Evolutionary conservation across 2,888 invertebrate species (phyloP).

Genomic region (Carterocephalus palaemon): DNA sequence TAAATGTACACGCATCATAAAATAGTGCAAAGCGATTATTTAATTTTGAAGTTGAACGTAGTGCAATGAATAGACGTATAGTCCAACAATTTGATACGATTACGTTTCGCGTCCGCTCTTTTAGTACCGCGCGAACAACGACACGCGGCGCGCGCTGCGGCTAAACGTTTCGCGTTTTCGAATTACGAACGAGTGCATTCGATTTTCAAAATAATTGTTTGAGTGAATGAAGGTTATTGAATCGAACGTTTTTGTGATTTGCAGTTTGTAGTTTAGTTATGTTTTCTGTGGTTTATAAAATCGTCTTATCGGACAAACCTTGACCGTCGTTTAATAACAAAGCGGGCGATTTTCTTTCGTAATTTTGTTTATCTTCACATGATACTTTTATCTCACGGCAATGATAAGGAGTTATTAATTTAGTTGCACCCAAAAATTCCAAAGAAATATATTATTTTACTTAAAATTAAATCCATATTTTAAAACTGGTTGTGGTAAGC

Average conservation of each 20-base stretch:
- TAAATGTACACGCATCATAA: too few relatives aligned
- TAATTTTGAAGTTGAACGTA: neutral
- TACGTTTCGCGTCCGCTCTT: constrained; percentile 43
- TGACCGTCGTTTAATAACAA: constrained; percentile 15
- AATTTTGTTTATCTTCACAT: neutral
- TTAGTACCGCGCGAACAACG: constrained; percentile 66
- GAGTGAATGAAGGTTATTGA: constrained; percentile 13
- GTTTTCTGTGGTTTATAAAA: neutral
- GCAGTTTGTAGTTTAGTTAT: neutral
- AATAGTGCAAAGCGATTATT: neutral
- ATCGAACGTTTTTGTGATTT: neutral
- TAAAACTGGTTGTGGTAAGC: too few relatives aligned
- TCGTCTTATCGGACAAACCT: constrained; percentile 7
- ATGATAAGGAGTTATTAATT: constrained; percentile 3
- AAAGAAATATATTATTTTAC: too few relatives aligned
- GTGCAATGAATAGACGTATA: constrained; percentile 32
- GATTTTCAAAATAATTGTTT: constrained; percentile 34
- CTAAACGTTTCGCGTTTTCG: constrained; percentile 37
- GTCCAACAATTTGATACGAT: constrained; percentile 51
- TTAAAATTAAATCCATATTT: too few relatives aligned
- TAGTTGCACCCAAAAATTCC: too few relatives aligned
- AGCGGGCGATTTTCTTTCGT: neutral
- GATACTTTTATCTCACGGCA: neutral
- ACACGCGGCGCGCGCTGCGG: constrained; percentile 57
- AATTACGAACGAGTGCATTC: constrained; percentile 42